Percentiles rank a stretch among this genome's conserved stretches.
Conservation (phyloP, 2,797 vertebrate species). For the Gadopsis bispinosus region DNA sequence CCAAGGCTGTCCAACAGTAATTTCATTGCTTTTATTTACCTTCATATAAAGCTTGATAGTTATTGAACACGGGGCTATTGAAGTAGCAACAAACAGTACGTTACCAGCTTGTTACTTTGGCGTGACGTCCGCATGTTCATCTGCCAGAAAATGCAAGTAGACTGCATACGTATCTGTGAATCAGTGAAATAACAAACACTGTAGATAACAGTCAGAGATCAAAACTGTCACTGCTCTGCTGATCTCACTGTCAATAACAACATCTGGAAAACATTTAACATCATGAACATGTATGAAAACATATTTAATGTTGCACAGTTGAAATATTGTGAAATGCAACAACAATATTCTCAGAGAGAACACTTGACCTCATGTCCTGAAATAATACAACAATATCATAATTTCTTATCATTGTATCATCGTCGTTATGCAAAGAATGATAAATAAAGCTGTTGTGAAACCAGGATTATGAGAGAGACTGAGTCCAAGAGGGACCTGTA, state of each 20-base stretch:
- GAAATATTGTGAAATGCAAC: background rate
- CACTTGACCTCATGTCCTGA: background rate
- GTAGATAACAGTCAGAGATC: background rate
- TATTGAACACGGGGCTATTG: background rate
- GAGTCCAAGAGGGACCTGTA: background rate
- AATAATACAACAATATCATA: background rate
- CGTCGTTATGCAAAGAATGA: background rate
- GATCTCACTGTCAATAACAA: background rate
- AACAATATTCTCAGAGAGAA: background rate
- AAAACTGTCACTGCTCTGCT: background rate
- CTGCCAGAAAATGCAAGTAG: background rate
- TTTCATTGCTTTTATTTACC: constrained; percentile 25
- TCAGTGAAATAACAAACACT: background rate
- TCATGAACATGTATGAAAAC: background rate
- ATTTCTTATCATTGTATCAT: background rate
- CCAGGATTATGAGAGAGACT: background rate
- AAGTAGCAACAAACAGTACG: background rate
- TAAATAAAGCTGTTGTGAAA: constrained; percentile 5
- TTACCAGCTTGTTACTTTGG: background rate
- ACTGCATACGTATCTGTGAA: background rate
- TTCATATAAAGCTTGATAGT: background rate
- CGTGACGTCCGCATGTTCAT: background rate
- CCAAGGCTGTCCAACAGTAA: constrained; percentile 1
- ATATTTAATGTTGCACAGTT: background rate
- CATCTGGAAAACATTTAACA: constrained; percentile 10